Base-by-base conservation (phyloP, 2,797 vertebrate species). In the Triplophysa bombifrons region DNA sequence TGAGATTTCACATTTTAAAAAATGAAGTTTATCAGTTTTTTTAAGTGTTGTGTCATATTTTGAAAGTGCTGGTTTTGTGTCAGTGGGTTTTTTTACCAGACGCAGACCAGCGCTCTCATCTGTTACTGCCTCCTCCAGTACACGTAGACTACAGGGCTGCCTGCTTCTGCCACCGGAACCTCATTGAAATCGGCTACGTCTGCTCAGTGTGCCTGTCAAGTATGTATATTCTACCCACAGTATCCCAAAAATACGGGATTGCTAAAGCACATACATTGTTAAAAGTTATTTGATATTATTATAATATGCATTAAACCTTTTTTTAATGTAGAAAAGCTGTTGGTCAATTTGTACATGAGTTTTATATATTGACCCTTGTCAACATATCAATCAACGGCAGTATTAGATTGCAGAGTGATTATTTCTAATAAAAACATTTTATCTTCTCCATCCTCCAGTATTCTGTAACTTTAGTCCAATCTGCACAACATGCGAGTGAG, bases 401-500 rank as follows among this genome's bases (percentile, higher is more conserved):
- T 13, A 22, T 41, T 25, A 7, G 0, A 17, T 64, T 27, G 20
- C 72, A 30, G 4, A 13, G 20, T 44, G 14, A 14, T 50, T 1
- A 9, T 1, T 38, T 38, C 34, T 38, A 60, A 83, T 3, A 0
- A n/a, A 76, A 16, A 7, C 76, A 12, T 66, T 73, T 2, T 85
- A 72, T 27, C 78, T 78, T 34, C 79, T 74, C 41, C n/a, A 1
- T 73, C 30, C 20, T 7, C 25, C 71, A 99, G 98, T 99, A 88
- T 99, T 99, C 93, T 99, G 98, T 92, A 99, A 94, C 88, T 99
- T 99, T 92, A 99, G 97, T 84, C 98, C 98, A 8, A 99, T 99
- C 90, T 99, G 98, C 81, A 99, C 98, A n/a, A 99, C 98, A 0
- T 99, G 98, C 94, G 98, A 99, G 98, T 99, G 84, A 96, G 98